Conservation (phyloP, 2,888 invertebrate genomes). For the Rhopalosiphum nymphaeae region DNA sequence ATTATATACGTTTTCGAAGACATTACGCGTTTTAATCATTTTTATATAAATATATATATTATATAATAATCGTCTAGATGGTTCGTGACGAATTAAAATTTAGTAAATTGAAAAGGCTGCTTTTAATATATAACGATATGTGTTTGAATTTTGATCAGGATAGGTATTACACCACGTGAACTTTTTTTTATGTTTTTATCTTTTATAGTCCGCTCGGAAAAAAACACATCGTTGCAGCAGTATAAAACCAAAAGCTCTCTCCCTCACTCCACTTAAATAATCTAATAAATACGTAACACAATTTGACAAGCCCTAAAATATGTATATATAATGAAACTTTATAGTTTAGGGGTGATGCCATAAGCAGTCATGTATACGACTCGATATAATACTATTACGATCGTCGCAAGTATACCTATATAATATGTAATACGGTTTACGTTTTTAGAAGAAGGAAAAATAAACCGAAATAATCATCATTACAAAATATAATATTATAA, state of each 20-base stretch:
- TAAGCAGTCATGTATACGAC: constrained; percentile 8
- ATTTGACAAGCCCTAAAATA: constrained; percentile 11
- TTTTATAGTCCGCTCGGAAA: background rate
- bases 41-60: background rate
- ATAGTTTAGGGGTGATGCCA: constrained; percentile 9
- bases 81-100: background rate
- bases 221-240: background rate
- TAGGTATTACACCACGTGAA: background rate
- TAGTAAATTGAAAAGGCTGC: background rate
- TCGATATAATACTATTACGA: background rate
- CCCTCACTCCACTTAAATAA: background rate
- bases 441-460: constrained; percentile 2
- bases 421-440: background rate
- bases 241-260: background rate
- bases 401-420: background rate
- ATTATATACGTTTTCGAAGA: background rate
- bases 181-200: background rate
- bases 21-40: background rate
- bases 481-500: constrained; percentile 14
- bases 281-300: constrained; percentile 9
- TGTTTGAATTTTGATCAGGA: background rate
- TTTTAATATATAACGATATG: background rate
- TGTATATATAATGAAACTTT: constrained; percentile 20
- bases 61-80: background rate
- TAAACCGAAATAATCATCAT: constrained; percentile 31